Evolutionary conservation across 1,140 invertebrate genomes (phyloP).

Genomic region (Orussus abietinus): DNA sequence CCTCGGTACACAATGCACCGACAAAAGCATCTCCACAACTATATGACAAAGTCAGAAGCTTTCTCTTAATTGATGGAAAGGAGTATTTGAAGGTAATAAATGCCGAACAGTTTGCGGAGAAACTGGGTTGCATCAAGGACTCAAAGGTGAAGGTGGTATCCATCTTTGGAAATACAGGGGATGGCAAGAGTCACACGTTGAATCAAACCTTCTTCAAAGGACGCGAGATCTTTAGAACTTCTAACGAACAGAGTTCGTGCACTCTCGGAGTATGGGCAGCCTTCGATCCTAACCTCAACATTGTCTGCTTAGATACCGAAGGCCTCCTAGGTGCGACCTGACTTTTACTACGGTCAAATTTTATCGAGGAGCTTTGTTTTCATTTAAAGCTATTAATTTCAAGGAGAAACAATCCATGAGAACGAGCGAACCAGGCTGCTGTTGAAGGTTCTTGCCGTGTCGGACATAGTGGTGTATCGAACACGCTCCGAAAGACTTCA

Average conservation of each 20-base stretch:
- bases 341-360: too few species aligned
- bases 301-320: conserved; percentile 79
- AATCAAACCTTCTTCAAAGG: conserved; percentile 80
- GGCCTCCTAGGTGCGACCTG: conserved; percentile 69
- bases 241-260: conserved; percentile 67
- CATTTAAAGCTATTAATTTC: conserved; percentile 11
- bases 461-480: conserved; percentile 78
- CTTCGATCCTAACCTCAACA: conserved; percentile 61
- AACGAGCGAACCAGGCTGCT: conserved; percentile 71
- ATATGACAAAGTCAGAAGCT: conserved; percentile 37
- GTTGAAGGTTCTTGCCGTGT: conserved; percentile 70
- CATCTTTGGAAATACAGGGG: conserved; percentile 84
- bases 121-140: conserved; percentile 47
- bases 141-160: conserved; percentile 76
- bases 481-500: conserved; percentile 75
- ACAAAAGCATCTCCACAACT: conserved; percentile 8
- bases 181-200: conserved; percentile 80
- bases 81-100: conserved; percentile 55
- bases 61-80: conserved; percentile 57
- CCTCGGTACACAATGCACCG: too few species aligned
- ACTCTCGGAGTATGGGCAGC: conserved; percentile 81
- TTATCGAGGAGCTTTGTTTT: too few species aligned
- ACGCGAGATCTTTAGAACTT: conserved; percentile 71
- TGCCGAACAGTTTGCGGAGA: conserved; percentile 53
- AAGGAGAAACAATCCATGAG: conserved; percentile 61